Conservation (phyloP, 2,797 vertebrate genomes). For the Vultur gryphus region DNA sequence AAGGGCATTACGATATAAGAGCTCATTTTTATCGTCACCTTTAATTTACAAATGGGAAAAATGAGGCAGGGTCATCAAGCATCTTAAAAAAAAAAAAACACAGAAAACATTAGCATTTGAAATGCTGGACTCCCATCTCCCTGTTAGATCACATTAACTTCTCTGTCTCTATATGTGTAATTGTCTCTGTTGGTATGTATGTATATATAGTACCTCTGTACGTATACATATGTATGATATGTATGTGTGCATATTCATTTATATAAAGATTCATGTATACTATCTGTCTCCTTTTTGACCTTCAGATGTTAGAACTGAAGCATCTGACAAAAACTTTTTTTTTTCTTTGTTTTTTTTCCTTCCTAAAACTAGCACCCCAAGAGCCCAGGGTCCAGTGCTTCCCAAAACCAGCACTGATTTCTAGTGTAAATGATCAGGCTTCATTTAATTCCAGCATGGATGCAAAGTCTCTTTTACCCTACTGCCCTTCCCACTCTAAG, state of each 20-base stretch:
- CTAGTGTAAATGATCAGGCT: neutral
- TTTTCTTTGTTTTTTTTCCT: neutral
- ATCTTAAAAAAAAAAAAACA: neutral
- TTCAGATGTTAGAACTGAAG: neutral
- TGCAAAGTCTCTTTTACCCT: neutral
- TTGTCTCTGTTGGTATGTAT: slow-evolving; percentile 3
- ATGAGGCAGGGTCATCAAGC: neutral
- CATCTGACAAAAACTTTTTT: neutral
- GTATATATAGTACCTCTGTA: slow-evolving; percentile 16
- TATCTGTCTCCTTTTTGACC: slow-evolving; percentile 1
- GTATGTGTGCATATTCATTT: neutral
- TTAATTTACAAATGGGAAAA: slow-evolving; percentile 21
- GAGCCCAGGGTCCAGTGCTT: neutral
- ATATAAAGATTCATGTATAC: neutral
- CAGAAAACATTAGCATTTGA: neutral
- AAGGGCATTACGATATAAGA: neutral
- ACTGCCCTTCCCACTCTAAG: neutral
- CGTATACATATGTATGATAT: slow-evolving; percentile 17
- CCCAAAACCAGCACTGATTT: neutral
- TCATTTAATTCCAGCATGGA: neutral
- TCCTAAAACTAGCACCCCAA: neutral
- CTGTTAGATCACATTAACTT: neutral
- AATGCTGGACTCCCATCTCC: neutral
- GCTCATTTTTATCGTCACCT: slow-evolving; percentile 14
- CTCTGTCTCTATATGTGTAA: neutral